Evolutionary conservation across 1,140 invertebrate genomes (phyloP).

Genomic region (Holotrichia oblita): DNA sequence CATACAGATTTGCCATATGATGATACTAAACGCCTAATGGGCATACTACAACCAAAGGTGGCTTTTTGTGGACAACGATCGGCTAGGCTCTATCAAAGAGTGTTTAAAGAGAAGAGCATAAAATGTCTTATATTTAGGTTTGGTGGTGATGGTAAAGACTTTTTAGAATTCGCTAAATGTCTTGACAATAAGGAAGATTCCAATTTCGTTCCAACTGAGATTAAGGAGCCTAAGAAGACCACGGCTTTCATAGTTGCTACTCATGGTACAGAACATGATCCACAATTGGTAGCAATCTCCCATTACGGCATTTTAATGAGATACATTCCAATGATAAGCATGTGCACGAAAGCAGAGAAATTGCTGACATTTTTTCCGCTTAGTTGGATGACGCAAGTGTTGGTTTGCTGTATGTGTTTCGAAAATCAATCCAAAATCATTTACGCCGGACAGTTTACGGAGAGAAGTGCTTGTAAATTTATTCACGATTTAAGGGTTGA

Average conservation of each 20-base stretch:
- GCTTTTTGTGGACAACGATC: slow-evolving; percentile 51
- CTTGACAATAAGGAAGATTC: slow-evolving; percentile 1
- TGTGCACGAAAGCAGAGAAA: slow-evolving; percentile 46
- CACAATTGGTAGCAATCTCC: slow-evolving; percentile 52
- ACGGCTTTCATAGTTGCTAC: slow-evolving; percentile 52
- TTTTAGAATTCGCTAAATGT: background rate
- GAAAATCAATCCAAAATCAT: slow-evolving; percentile 46
- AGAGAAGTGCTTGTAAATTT: slow-evolving; percentile 51
- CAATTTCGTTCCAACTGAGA: slow-evolving; percentile 4
- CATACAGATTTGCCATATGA: slow-evolving; percentile 47
- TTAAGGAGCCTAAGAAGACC: slow-evolving; percentile 44
- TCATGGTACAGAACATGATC: slow-evolving; percentile 47
- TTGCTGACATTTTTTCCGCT: slow-evolving; percentile 52
- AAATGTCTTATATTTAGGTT: slow-evolving; percentile 31
- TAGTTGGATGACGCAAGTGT: slow-evolving; percentile 49
- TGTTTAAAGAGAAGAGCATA: slow-evolving; percentile 39
- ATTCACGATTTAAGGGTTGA: slow-evolving; percentile 54
- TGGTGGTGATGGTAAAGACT: background rate
- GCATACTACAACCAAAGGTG: slow-evolving; percentile 52
- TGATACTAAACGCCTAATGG: slow-evolving; percentile 48
- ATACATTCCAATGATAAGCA: slow-evolving; percentile 45
- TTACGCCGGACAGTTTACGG: slow-evolving; percentile 47
- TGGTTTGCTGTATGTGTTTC: slow-evolving; percentile 49
- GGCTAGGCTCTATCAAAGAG: slow-evolving; percentile 48
- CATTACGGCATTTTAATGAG: slow-evolving; percentile 48